phyloP scores from a whole-genome alignment of 2,113 vertebrate genomes.

The Scatophagus argus region DNA sequence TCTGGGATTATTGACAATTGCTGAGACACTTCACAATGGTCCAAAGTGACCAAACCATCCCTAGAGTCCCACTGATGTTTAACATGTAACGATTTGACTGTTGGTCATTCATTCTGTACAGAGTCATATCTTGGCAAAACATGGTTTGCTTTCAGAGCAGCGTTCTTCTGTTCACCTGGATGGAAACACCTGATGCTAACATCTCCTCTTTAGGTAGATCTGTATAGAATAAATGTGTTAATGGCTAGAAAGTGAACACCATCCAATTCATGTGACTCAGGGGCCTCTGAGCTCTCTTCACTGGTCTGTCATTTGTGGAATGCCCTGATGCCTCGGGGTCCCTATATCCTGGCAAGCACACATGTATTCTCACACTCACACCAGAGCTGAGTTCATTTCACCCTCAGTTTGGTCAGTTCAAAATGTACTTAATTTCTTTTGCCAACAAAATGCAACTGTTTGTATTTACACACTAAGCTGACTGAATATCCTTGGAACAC shows the following conservation, averaged over 20 bases:
- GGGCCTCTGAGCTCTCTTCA: slow-evolving; percentile 32
- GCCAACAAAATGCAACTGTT: slow-evolving; percentile 1
- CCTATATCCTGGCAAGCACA: slow-evolving; percentile 19
- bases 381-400: not conserved
- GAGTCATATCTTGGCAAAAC: too few relatives aligned
- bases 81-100: not conserved
- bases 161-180: not conserved
- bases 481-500: not conserved
- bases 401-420: not conserved
- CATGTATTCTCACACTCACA: not conserved
- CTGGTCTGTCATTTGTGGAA: slow-evolving; percentile 59
- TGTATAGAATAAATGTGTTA: not conserved
- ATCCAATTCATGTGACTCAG: not conserved
- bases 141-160: not conserved
- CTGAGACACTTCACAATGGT: too few relatives aligned
- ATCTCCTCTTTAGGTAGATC: not conserved
- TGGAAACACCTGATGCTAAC: too few relatives aligned
- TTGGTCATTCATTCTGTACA: not conserved
- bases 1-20: too few relatives aligned
- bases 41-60: too few relatives aligned
- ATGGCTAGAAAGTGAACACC: not conserved
- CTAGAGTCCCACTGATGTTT: too few relatives aligned
- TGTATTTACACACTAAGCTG: not conserved
- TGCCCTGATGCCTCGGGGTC: slow-evolving; percentile 26
- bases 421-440: too few relatives aligned